Conservation (phyloP, 2,797 vertebrate species). For the Psittacula echo region DNA sequence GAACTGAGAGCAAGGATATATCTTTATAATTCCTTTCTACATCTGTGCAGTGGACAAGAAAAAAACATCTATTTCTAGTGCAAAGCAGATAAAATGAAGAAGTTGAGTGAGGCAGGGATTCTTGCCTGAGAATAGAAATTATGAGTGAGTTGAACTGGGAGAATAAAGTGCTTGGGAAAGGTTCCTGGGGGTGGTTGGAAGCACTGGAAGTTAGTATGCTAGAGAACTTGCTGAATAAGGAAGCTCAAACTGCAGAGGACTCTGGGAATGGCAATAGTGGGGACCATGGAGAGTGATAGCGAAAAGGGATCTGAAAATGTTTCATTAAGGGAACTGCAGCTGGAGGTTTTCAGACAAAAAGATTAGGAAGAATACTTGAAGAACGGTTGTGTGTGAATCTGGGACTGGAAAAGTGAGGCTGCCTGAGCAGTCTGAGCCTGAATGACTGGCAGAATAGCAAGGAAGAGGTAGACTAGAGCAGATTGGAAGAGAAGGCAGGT, state of each 20-base stretch:
- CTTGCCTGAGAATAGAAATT: background rate
- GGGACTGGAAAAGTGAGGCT: background rate
- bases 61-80: background rate
- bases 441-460: background rate
- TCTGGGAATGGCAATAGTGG: background rate
- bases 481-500: background rate
- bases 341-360: background rate
- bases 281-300: background rate
- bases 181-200: background rate
- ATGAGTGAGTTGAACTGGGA: background rate
- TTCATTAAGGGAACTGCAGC: background rate
- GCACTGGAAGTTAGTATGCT: background rate
- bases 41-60: background rate
- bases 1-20: background rate
- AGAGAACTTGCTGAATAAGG: background rate
- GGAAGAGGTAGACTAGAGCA: background rate
- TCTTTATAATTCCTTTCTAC: background rate
- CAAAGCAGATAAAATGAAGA: background rate
- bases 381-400: background rate
- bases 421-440: background rate
- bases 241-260: fast-evolving
- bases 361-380: background rate
- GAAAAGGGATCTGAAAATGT: background rate
- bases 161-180: background rate
- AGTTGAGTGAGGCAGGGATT: background rate